Percentiles rank a stretch among this genome's conserved stretches.
These are phyloP conservation scores for Sepiola atlantica DNA, from an alignment of 2,888 invertebrate genomes.

Conservation along the genomic window DNA sequence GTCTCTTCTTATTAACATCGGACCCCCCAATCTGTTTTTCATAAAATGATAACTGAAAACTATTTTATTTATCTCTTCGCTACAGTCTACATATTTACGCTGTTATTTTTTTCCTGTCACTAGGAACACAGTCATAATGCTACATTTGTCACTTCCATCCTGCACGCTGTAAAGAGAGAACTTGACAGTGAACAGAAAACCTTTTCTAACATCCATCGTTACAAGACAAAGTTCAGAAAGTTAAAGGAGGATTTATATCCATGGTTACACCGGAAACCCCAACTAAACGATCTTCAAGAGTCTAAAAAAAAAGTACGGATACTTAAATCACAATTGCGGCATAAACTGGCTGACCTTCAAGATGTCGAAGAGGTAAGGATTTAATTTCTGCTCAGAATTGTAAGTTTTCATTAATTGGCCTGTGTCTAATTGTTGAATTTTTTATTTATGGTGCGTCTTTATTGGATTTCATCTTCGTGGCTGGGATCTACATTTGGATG, in stretches of 20 bases:
- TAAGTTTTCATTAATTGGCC: neutral
- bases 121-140: slow-evolving; percentile 63
- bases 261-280: slow-evolving; percentile 66
- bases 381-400: neutral
- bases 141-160: slow-evolving; percentile 60
- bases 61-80: neutral
- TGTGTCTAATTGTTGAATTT: neutral
- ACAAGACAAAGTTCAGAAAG: slow-evolving; percentile 58
- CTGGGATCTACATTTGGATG: too few species aligned
- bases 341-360: slow-evolving; percentile 68
- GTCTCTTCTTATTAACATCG: neutral
- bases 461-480: neutral
- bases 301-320: slow-evolving; percentile 61
- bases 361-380: slow-evolving; percentile 68
- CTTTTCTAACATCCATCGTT: slow-evolving; percentile 59
- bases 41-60: too few species aligned
- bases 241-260: slow-evolving; percentile 59
- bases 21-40: neutral
- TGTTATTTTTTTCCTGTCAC: neutral
- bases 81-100: neutral
- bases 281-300: slow-evolving; percentile 58
- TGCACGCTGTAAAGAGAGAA: slow-evolving; percentile 61
- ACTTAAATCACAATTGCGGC: slow-evolving; percentile 68
- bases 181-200: slow-evolving; percentile 56
- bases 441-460: neutral